phyloP scores from a whole-genome alignment of 53 echinoderm and acorn worm genomes.

The Henricia sp. region DNA sequence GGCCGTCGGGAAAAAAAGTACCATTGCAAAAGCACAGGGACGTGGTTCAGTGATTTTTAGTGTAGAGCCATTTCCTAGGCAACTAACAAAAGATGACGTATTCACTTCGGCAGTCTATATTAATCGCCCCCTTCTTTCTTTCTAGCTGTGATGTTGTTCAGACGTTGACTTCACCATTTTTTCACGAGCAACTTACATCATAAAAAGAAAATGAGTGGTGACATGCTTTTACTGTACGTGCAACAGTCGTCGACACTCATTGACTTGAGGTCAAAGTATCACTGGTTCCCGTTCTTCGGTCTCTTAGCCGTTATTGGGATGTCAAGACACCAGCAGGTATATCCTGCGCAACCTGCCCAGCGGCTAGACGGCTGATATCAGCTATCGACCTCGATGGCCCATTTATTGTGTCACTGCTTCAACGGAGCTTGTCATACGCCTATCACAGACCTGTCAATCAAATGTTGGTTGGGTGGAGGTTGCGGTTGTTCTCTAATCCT shows the following conservation, averaged over 20 bases:
- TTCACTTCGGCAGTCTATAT: no score
- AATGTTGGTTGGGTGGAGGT: background rate
- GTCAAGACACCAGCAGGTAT: background rate
- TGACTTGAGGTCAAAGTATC: background rate
- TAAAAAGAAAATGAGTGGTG: no score
- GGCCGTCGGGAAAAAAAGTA: no score
- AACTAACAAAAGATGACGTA: no score
- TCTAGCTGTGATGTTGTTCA: no score
- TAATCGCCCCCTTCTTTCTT: no score
- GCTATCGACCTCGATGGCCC: slow-evolving; percentile 46
- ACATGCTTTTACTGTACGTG: background rate
- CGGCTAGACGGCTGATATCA: background rate
- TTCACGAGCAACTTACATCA: no score
- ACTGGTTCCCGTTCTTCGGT: no score
- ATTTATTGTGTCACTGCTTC: slow-evolving; percentile 47
- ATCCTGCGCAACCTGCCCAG: slow-evolving; percentile 21
- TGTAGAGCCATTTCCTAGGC: no score
- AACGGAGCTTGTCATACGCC: background rate
- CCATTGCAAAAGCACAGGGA: no score
- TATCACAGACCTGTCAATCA: slow-evolving; percentile 49
- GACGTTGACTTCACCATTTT: background rate
- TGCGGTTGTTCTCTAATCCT: background rate
- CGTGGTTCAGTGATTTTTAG: no score
- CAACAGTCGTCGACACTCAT: background rate
- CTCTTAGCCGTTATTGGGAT: background rate